Base-by-base conservation (phyloP, 2,797 vertebrate genomes). In the Melanotaenia pygmaea region DNA sequence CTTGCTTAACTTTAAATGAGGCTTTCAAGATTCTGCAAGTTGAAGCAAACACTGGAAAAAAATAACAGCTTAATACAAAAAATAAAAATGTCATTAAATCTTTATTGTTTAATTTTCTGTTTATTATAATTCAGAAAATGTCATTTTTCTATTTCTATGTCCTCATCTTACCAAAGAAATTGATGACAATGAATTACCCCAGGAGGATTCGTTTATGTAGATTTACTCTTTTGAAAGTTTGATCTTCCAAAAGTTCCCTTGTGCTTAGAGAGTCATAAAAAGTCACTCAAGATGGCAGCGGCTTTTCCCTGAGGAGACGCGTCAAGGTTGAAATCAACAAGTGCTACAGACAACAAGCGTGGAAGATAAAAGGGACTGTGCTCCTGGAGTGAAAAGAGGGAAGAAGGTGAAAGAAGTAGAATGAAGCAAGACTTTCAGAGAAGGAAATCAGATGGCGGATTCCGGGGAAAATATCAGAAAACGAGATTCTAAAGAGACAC, bases 221-320 rank as follows among this genome's bases (percentile, higher is more conserved):
- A 77, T 59, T 64, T 57, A n/a, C 70, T 72, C 76, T 20, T 51
- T 60, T 45, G 45, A 74, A 79, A 59, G 43, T 54, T 83, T 59
- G 22, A 72, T 74, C 68, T 82, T 37, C 16, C 61, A 8, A 67
- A 74, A 43, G 64, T 78, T 79, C 76, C 78, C 53, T 26, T 24
- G 79, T 69, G 76, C 64, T 77, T 84, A 71, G 54, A 61, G 61
- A 64, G 72, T 77, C 82, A 83, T 82, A 58, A 70, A 76, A 86
- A 71, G 67, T 53, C 57, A 79, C 70, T 76, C 66, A 66, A 71
- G 60, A 65, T 54, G 65, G 77, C 45, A 28, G 59, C 32, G 11
- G 72, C 70, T 70, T 86, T 84, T 86, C 83, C 70, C 76, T 4
- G 37, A 72, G 74, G 85, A 82, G 74, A 71, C 24, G 6, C 24